Base-by-base conservation (phyloP, 2,797 vertebrate genomes). In the Oreortyx pictus region DNA sequence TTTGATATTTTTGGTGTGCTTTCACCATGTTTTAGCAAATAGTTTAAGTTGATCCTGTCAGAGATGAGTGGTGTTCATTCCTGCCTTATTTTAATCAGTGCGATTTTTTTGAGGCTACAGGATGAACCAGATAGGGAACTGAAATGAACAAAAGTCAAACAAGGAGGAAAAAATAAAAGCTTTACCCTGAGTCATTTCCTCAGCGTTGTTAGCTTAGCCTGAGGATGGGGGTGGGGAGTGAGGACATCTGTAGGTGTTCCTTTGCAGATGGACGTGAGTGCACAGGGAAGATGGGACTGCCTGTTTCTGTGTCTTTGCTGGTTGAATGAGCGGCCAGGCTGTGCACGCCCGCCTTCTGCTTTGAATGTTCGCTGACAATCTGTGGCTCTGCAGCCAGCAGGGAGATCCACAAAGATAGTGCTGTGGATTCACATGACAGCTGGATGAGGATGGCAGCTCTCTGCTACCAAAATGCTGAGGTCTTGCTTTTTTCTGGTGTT, bases 341-440 rank as follows among this genome's bases (percentile, higher is more conserved):
- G 31, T 39, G 56, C 33, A 4, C 13, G 29, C 41, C 65, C 59
- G 75, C 27, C 9, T 76, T 61, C 29, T 71, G 37, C 70, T 64
- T 23, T 20, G 44, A 64, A 33, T 0, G 0, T 33, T 43, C 0
- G 1, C 27, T 49, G 14, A 24, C 24, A 2, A 27, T 52, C n/a
- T 61, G 64, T 66, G 72, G 33, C 57, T 22, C 2, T 23, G 56
- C 46, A 65, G 49, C 50, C n/a, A 57, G 46, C 44, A 31, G 14
- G 33, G 33, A 72, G 7, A 24, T 49, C 27, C 60, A 11, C 25
- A 33, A 61, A 70, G 67, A 59, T 19, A 0, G 1, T 20, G 29
- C 25, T 79, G 25, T 57, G 57, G 37, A 37, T 82, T 60, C 52
- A 49, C 1, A 1, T 71, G 49, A 68, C 44, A 68, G 23, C 80